Conservation (phyloP, 2,888 invertebrate genomes). For the Meiosimyza decipiens region DNA sequence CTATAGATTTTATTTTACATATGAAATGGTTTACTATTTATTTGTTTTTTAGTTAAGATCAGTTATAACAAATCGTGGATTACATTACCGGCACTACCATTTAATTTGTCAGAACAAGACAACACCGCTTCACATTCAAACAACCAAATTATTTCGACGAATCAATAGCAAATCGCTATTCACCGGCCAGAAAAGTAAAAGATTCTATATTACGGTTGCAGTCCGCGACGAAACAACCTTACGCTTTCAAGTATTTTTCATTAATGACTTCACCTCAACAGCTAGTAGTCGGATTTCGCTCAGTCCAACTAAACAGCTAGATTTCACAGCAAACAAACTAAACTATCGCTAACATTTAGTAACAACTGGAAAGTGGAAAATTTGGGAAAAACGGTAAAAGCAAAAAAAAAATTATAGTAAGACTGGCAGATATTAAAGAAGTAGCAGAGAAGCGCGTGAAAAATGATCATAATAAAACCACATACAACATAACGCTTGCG, state of each 20-base stretch:
- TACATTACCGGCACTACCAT: no score
- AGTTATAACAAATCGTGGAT: no score
- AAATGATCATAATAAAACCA: background rate
- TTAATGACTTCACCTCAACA: conserved; percentile 47
- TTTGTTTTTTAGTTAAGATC: no score
- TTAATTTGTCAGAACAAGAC: no score
- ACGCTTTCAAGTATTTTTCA: conserved; percentile 55
- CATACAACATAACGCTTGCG: background rate
- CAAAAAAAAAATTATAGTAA: background rate
- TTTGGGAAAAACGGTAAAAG: background rate
- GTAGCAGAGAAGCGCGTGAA: background rate
- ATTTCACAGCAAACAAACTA: background rate
- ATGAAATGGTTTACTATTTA: no score
- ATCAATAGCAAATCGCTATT: no score
- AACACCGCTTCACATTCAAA: no score
- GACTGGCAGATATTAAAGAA: background rate
- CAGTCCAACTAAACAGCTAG: background rate
- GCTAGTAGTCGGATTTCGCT: background rate
- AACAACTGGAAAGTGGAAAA: background rate
- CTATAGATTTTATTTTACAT: no score
- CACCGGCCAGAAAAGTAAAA: no score
- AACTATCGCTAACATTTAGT: background rate
- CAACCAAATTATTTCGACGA: no score
- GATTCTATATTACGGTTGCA: background rate
- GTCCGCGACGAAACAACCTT: conserved; percentile 45